These are phyloP conservation scores for Colossoma macropomum DNA, from an alignment of 2,113 vertebrate genomes.

Conservation along the genomic window DNA sequence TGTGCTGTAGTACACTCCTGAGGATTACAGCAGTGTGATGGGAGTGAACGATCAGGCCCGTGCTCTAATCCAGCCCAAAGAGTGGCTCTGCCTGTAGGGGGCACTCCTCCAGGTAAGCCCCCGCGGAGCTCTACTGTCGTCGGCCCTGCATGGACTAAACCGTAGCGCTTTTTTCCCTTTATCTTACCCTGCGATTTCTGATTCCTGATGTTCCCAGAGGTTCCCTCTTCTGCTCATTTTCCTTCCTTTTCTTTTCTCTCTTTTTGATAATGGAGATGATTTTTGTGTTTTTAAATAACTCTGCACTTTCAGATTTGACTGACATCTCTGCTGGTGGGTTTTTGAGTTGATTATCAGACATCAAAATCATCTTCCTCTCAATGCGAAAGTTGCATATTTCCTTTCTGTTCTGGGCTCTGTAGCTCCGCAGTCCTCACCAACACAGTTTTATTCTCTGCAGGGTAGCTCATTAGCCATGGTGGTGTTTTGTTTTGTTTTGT, in stretches of 20 bases:
- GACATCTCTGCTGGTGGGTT: neutral
- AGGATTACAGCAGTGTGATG: slow-evolving; percentile 93
- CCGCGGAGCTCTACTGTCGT: slow-evolving; percentile 57
- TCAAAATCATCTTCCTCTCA: neutral
- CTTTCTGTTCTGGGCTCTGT: neutral
- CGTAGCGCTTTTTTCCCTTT: slow-evolving; percentile 5
- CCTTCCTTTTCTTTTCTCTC: neutral
- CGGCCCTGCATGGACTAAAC: slow-evolving; percentile 49
- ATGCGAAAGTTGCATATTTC: neutral
- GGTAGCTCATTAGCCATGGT: neutral
- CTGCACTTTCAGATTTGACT: neutral
- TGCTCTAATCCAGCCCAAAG: slow-evolving; percentile 97
- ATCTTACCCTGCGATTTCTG: slow-evolving; percentile 5
- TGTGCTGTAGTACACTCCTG: slow-evolving; percentile 89
- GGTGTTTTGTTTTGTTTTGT: neutral
- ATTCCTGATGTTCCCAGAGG: slow-evolving; percentile 9
- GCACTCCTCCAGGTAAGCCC: slow-evolving; percentile 81
- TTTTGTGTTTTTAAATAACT: neutral
- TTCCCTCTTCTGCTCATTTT: neutral
- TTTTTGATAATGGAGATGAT: neutral
- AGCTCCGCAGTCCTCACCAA: slow-evolving; percentile 16
- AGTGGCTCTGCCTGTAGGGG: slow-evolving; percentile 97
- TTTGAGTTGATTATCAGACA: neutral
- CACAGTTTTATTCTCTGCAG: neutral
- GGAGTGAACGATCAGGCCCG: slow-evolving; percentile 92